Evolutionary conservation across 1,140 invertebrate genomes (phyloP).

Genomic region (Bombus soroeensis): DNA sequence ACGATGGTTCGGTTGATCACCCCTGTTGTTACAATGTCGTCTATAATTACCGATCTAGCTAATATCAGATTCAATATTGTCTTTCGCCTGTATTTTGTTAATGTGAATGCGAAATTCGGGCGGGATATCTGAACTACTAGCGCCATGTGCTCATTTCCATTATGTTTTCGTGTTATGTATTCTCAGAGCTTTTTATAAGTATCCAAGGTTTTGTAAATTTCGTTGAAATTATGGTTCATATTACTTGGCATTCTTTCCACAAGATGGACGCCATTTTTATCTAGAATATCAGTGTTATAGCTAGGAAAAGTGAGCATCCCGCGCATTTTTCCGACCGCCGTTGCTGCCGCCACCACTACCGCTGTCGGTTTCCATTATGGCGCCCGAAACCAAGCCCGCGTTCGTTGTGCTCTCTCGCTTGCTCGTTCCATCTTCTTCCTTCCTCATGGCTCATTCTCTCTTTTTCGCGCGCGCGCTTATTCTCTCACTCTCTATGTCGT

Average conservation of each 20-base stretch:
- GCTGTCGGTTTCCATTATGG: slow-evolving; percentile 72
- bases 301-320: slow-evolving; percentile 69
- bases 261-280: slow-evolving; percentile 71
- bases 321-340: slow-evolving; percentile 74
- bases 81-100: background rate
- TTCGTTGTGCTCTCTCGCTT: slow-evolving; percentile 56
- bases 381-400: slow-evolving; percentile 71
- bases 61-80: slow-evolving; percentile 48
- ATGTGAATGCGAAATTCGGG: slow-evolving; percentile 6
- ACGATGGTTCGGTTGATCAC: slow-evolving; percentile 68
- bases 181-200: background rate
- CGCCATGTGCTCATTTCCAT: slow-evolving; percentile 61
- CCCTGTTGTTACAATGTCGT: slow-evolving; percentile 71
- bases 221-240: no score
- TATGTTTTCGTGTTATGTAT: slow-evolving; percentile 11
- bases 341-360: slow-evolving; percentile 46
- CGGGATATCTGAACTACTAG: slow-evolving; percentile 34
- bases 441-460: background rate
- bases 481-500: slow-evolving; percentile 45
- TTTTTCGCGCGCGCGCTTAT: background rate
- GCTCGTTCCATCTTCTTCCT: slow-evolving; percentile 36
- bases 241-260: slow-evolving; percentile 2
- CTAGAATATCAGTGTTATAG: slow-evolving; percentile 45
- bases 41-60: slow-evolving; percentile 74
- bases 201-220: background rate